phyloP scores from a whole-genome alignment of 2,113 vertebrate species.

The Pycnonotus jocosus region DNA sequence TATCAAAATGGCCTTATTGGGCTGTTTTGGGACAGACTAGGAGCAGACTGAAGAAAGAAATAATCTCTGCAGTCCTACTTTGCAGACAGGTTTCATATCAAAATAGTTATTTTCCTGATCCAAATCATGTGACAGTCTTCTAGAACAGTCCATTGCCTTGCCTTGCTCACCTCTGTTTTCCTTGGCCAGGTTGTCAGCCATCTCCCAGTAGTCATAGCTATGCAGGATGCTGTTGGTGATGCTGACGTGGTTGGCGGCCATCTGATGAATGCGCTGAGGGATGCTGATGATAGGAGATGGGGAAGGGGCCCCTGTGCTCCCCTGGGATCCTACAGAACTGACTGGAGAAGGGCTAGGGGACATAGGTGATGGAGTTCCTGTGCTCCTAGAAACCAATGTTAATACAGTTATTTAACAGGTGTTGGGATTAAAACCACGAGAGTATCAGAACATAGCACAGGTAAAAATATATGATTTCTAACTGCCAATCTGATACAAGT shows the following conservation, averaged over 20 bases:
- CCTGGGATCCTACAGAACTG: constrained; percentile 79
- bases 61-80: neutral
- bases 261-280: constrained; percentile 97
- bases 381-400: constrained; percentile 73
- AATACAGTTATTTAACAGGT: neutral
- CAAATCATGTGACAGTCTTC: neutral
- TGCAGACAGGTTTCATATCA: neutral
- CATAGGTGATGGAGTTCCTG: constrained; percentile 76
- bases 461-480: neutral
- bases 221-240: constrained; percentile 98
- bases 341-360: constrained; percentile 82
- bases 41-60: neutral
- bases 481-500: neutral
- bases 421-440: neutral
- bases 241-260: constrained; percentile 97
- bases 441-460: neutral
- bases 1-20: neutral
- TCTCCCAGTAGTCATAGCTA: constrained; percentile 99
- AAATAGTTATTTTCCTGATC: neutral
- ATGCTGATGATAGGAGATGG: constrained; percentile 88
- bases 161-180: constrained; percentile 86
- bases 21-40: neutral
- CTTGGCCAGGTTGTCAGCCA: constrained; percentile 94
- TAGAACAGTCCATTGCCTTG: neutral
- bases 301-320: constrained; percentile 66